These are phyloP conservation scores for Plebejus argus DNA, from an alignment of 2,888 invertebrate genomes.

Conservation along the genomic window DNA sequence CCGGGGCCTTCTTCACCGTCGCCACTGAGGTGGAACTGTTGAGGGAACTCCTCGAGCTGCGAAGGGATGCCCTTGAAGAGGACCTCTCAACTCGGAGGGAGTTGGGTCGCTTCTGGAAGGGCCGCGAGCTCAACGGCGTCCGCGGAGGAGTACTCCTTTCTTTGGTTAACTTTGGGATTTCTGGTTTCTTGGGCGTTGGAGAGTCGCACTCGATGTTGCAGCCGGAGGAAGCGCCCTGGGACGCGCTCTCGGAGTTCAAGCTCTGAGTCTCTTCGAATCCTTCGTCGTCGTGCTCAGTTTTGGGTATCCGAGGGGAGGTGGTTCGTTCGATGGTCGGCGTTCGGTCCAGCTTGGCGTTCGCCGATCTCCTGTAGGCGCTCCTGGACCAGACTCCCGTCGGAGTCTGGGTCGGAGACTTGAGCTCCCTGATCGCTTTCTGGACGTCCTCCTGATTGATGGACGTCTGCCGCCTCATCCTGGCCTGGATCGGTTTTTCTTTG, in stretches of 20 bases:
- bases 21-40: conserved; percentile 90
- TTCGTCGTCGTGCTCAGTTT: conserved; percentile 89
- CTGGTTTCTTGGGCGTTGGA: conserved; percentile 74
- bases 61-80: conserved; percentile 88
- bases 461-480: conserved; percentile 83
- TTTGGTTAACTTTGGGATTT: conserved; percentile 76
- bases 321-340: conserved; percentile 57
- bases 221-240: conserved; percentile 90
- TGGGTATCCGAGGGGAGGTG: conserved; percentile 73
- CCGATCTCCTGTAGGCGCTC: conserved; percentile 66
- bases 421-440: conserved; percentile 83
- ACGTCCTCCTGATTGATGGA: conserved; percentile 87
- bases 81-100: conserved; percentile 86
- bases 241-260: conserved; percentile 91
- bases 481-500: conserved; percentile 71
- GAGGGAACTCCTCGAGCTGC: conserved; percentile 91
- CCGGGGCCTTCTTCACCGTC: conserved; percentile 87
- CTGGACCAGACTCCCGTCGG: conserved; percentile 83
- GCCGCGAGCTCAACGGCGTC: conserved; percentile 61
- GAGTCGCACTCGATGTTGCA: conserved; percentile 85
- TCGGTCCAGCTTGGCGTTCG: conserved; percentile 57
- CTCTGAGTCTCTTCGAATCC: conserved; percentile 96
- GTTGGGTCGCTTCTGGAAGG: conserved; percentile 60
- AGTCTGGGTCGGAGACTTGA: conserved; percentile 82
- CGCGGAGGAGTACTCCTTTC: conserved; percentile 69